phyloP scores from a whole-genome alignment of 2,888 invertebrate species.

The Scaptomyza flava region DNA sequence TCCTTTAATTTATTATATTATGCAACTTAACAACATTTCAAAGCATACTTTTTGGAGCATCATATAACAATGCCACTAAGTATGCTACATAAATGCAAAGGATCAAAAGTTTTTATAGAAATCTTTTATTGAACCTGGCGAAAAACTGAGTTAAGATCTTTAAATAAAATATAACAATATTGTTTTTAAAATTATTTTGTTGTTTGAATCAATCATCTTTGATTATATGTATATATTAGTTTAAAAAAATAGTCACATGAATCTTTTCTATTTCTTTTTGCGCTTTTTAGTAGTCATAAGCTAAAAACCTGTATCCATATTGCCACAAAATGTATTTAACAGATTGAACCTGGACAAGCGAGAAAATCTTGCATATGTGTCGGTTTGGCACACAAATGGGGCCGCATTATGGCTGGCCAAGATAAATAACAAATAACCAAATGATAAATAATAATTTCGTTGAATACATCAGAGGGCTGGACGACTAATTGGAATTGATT shows the following conservation, averaged over 20 bases:
- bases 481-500: slow-evolving; percentile 84
- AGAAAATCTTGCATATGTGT: slow-evolving; percentile 10
- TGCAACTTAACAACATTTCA: not conserved
- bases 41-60: slow-evolving; percentile 6
- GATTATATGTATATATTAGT: too few relatives aligned
- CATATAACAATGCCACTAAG: not conserved
- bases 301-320: too few relatives aligned
- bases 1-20: slow-evolving; percentile 19
- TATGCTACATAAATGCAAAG: slow-evolving; percentile 2
- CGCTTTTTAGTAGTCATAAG: not conserved
- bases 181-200: too few relatives aligned
- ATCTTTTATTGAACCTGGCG: too few relatives aligned
- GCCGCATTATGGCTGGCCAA: slow-evolving; percentile 34
- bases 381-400: slow-evolving; percentile 7
- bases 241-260: too few relatives aligned
- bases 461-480: slow-evolving; percentile 83
- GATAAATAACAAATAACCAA: slow-evolving; percentile 82
- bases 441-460: slow-evolving; percentile 84
- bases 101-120: not conserved
- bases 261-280: too few relatives aligned
- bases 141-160: too few relatives aligned
- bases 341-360: slow-evolving; percentile 22
- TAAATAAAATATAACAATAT: too few relatives aligned
- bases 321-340: slow-evolving; percentile 18
- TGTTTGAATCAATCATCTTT: too few relatives aligned